Base-by-base conservation (phyloP, 2,888 invertebrate species). In the Timema cristinae region DNA sequence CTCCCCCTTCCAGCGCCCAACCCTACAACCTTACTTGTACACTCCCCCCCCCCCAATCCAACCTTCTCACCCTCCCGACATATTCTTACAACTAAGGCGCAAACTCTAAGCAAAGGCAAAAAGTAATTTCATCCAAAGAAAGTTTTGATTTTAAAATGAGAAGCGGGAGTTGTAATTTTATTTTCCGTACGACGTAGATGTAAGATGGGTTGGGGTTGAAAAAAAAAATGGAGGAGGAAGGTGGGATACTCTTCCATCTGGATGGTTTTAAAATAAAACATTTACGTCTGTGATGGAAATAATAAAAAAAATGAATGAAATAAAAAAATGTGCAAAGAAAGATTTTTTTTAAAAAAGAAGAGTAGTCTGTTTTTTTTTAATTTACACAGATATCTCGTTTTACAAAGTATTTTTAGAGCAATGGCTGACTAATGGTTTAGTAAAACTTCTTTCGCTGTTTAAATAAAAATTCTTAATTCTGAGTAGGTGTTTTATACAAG, bases 91-190 rank as follows among this genome's bases (percentile, higher is more conserved):
- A 47, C 9, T 32, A 32, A 32, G 13, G 8, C 61, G 50, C 11
- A 32, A 63, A 16, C 32, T 32, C 32, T 32, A 32, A 32, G 32
- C 32, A 1, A 54, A 72, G 71, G 70, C 71, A 72, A 63, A 75
- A 74, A 75, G 75, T 73, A 75, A 75, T 75, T 75, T 71, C 73
- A 69, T 61, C 72, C 68, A 72, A 73, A 69, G 16, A 67, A 75
- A 75, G 73, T 75, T 75, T 71, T 73, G 75, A 75, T 75, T 75
- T 73, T 73, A 75, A 73, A 73, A 72, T 72, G 72, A 75, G 72
- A 75, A 69, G 66, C 71, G 71, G 73, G 71, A 71, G 70, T 72
- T 71, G 73, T 73, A 75, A 75, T 75, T 75, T 69, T 71, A 75
- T 75, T 75, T 75, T 69, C 71, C 71, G 32, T 32, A 32, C 32